phyloP scores from a whole-genome alignment of 2,888 invertebrate species.

The Lottia gigantea region DNA sequence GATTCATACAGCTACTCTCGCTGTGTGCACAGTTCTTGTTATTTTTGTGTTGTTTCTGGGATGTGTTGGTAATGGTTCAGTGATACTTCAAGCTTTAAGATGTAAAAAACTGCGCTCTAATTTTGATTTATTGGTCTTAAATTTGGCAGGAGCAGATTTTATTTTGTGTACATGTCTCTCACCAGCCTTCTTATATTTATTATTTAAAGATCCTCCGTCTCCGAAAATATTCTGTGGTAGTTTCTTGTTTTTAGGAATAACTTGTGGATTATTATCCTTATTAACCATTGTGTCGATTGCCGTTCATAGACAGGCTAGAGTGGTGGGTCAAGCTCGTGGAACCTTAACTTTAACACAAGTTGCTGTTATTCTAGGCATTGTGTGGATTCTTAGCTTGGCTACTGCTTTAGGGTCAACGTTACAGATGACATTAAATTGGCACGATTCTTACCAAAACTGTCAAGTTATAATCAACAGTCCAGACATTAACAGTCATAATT shows the following conservation, averaged over 20 bases:
- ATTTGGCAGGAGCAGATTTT: constrained; percentile 53
- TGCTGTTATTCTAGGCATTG: constrained; percentile 37
- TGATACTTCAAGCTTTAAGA: constrained; percentile 47
- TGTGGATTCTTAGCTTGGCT: constrained; percentile 48
- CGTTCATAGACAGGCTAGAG: constrained; percentile 46
- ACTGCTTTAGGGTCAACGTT: constrained; percentile 48
- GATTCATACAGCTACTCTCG: constrained; percentile 56
- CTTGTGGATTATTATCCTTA: constrained; percentile 47
- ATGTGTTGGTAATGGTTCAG: constrained; percentile 53
- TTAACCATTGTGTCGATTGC: constrained; percentile 54
- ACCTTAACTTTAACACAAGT: constrained; percentile 42
- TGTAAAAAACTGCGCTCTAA: constrained; percentile 45
- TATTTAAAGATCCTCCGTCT: constrained; percentile 49
- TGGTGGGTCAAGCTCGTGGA: constrained; percentile 42
- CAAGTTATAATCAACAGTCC: constrained; percentile 45
- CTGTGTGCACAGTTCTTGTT: constrained; percentile 55
- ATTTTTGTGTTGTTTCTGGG: constrained; percentile 53
- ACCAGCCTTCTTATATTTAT: constrained; percentile 49
- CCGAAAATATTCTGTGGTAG: constrained; percentile 52
- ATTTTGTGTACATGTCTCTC: constrained; percentile 51
- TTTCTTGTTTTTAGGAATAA: constrained; percentile 47
- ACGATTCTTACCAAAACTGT: constrained; percentile 40
- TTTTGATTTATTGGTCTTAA: constrained; percentile 50
- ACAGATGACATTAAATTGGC: constrained; percentile 48
- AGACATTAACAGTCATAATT: constrained; percentile 42